Evolutionary conservation across 2,888 invertebrate genomes (phyloP).

Genomic region (Rugalucina vietnamica): DNA sequence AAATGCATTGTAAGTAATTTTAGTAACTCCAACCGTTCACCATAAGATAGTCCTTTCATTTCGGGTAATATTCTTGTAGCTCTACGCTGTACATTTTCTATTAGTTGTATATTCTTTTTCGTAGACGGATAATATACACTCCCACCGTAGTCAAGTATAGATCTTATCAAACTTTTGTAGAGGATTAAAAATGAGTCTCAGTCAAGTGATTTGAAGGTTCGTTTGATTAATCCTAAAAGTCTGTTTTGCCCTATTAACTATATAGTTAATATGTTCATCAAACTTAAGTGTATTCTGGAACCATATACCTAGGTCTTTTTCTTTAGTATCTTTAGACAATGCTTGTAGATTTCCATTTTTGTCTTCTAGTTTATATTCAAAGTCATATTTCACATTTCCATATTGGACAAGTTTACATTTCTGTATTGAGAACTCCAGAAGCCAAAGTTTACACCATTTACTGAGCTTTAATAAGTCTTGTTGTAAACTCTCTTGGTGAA

Average conservation of each 20-base stretch:
- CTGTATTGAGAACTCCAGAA: too few species aligned
- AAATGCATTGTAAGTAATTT: conserved; percentile 22
- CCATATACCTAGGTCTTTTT: conserved; percentile 17
- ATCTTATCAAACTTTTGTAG: too few species aligned
- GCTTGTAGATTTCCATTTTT: neutral
- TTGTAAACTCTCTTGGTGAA: too few species aligned
- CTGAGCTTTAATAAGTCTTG: too few species aligned
- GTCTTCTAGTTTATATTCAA: neutral
- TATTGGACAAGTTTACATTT: too few species aligned
- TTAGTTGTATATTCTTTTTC: conserved; percentile 11
- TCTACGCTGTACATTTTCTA: conserved; percentile 22
- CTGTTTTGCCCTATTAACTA: neutral
- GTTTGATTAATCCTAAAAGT: conserved; percentile 10
- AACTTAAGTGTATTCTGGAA: neutral
- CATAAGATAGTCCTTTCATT: too few species aligned
- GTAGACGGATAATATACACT: conserved; percentile 9
- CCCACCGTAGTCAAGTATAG: too few species aligned
- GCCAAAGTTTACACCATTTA: too few species aligned
- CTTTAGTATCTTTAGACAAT: neutral
- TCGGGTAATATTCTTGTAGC: conserved; percentile 28
- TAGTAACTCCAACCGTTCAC: conserved; percentile 13
- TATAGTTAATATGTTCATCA: neutral
- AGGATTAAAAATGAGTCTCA: neutral
- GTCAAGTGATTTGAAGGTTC: conserved; percentile 1
- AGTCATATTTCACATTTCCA: neutral